phyloP scores from a whole-genome alignment of 2,797 vertebrate genomes.

The Sphenopsis melanotis region DNA sequence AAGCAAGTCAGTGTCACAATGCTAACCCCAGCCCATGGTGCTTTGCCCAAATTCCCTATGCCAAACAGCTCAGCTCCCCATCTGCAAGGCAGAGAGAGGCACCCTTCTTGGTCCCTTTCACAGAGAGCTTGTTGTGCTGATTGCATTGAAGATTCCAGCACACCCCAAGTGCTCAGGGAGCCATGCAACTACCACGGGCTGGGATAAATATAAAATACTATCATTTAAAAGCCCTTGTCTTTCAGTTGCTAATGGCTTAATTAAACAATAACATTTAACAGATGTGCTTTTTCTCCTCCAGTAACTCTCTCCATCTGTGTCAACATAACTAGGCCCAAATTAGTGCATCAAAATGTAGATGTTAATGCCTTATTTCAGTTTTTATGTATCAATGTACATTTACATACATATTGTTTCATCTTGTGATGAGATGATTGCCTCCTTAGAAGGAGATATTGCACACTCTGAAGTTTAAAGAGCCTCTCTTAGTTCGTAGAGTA shows the following conservation, averaged over 20 bases:
- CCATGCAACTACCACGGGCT: rapidly evolving
- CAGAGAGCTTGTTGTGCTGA: background rate
- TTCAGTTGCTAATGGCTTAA: slow-evolving; percentile 56
- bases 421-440: background rate
- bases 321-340: slow-evolving; percentile 43
- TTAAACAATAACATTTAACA: slow-evolving; percentile 64
- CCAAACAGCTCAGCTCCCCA: background rate
- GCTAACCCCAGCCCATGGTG: background rate
- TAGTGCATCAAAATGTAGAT: slow-evolving; percentile 32
- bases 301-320: slow-evolving; percentile 55
- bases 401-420: slow-evolving; percentile 31
- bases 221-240: slow-evolving; percentile 45
- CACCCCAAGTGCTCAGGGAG: background rate
- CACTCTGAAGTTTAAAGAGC: background rate
- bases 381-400: slow-evolving; percentile 25
- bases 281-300: slow-evolving; percentile 57
- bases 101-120: background rate
- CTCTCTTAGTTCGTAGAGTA: background rate
- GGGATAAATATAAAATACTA: slow-evolving; percentile 16
- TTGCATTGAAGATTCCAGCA: rapidly evolving
- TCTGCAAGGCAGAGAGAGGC: background rate
- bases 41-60: background rate
- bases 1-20: background rate
- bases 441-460: background rate
- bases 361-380: slow-evolving; percentile 31